These are phyloP conservation scores for Mormyrus proboscirostris DNA, from an alignment of 2,797 vertebrate genomes.

Conservation along the genomic window DNA sequence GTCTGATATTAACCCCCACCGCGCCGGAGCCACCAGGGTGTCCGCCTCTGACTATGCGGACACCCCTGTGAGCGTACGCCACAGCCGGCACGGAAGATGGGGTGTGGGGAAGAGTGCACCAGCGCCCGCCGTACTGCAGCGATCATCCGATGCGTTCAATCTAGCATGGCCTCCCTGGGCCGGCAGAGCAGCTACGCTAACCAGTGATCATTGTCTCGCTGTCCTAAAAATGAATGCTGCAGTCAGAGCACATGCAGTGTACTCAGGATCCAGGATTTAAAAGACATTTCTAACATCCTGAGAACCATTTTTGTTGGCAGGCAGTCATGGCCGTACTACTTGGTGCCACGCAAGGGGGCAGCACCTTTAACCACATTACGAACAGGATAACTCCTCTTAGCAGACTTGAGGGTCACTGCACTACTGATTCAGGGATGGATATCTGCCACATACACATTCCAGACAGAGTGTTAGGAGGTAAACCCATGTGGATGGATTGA, in stretches of 20 bases:
- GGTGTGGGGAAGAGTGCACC: neutral
- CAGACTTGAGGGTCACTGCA: neutral
- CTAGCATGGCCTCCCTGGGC: neutral
- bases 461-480: neutral
- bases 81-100: neutral
- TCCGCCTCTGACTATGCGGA: neutral
- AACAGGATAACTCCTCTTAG: neutral
- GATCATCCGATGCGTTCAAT: neutral
- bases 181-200: neutral
- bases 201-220: neutral
- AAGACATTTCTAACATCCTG: neutral
- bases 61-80: neutral
- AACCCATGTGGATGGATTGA: neutral
- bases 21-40: neutral
- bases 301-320: neutral
- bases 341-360: neutral
- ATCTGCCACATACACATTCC: neutral
- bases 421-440: neutral
- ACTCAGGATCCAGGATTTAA: neutral
- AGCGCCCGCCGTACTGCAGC: neutral
- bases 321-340: neutral
- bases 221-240: neutral
- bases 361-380: neutral
- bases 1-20: conserved; percentile 13
- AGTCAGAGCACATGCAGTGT: neutral